phyloP scores from a whole-genome alignment of 2,113 vertebrate genomes.

The Stigmatopora nigra region DNA sequence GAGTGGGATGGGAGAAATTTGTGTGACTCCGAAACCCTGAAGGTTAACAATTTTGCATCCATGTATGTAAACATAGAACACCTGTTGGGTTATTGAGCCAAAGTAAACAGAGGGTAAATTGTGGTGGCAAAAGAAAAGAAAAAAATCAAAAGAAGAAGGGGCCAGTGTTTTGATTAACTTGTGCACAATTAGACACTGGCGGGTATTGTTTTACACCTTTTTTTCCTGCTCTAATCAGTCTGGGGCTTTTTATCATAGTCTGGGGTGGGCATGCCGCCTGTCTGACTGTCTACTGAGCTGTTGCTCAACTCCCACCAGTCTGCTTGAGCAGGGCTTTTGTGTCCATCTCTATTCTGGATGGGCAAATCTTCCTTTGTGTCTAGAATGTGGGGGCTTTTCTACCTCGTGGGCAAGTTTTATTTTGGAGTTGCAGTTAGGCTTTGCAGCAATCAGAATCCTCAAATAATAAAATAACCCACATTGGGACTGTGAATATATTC shows the following conservation, averaged over 20 bases:
- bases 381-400: constrained; percentile 22
- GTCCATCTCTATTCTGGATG: constrained; percentile 32
- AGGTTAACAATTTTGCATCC: background rate
- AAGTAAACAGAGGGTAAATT: constrained; percentile 10
- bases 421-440: background rate
- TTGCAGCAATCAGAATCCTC: background rate
- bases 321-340: constrained; percentile 58
- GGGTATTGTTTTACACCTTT: constrained; percentile 49
- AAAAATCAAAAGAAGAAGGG: constrained; percentile 8
- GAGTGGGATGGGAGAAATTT: background rate
- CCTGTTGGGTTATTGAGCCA: constrained; percentile 10
- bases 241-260: constrained; percentile 46
- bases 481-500: background rate
- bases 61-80: constrained; percentile 14
- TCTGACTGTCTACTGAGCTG: constrained; percentile 39
- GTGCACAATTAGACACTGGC: constrained; percentile 16
- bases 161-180: constrained; percentile 4
- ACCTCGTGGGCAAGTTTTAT: background rate
- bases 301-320: constrained; percentile 48
- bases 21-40: background rate
- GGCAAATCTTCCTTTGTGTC: constrained; percentile 37
- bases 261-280: constrained; percentile 54
- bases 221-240: constrained; percentile 42
- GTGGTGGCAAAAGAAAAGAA: background rate
- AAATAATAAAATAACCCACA: background rate